Evolutionary conservation across 2,113 vertebrate species (phyloP).

Genomic region (Colius striatus): DNA sequence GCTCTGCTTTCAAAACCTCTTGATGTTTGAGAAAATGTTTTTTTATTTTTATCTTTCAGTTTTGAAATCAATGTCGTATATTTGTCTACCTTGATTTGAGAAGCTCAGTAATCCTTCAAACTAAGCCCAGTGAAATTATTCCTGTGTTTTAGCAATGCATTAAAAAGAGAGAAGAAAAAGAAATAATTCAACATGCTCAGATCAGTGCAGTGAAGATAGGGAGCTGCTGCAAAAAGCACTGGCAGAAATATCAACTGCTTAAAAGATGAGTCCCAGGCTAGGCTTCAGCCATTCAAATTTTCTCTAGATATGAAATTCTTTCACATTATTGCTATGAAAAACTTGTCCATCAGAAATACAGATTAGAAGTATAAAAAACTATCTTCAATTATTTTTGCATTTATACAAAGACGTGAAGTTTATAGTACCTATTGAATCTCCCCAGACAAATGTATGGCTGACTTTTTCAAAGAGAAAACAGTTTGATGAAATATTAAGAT

Average conservation of each 20-base stretch:
- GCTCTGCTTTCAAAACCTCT: background rate
- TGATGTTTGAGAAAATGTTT: background rate
- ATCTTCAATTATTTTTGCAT: background rate
- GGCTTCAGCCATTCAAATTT: slow-evolving; percentile 8
- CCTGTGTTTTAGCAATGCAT: slow-evolving; percentile 28
- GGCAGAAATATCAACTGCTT: background rate
- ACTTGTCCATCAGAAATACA: background rate
- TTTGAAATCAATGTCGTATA: slow-evolving; percentile 35
- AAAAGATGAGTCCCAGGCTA: background rate
- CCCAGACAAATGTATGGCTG: background rate
- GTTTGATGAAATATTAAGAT: background rate
- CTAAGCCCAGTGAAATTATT: slow-evolving; percentile 29
- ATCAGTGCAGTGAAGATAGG: background rate
- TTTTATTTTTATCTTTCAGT: slow-evolving; percentile 41
- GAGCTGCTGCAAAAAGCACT: background rate
- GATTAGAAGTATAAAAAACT: background rate
- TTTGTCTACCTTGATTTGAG: slow-evolving; percentile 54
- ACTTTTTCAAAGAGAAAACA: background rate
- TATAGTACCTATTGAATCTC: background rate
- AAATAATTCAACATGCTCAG: background rate
- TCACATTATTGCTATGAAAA: background rate
- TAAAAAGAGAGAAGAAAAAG: background rate
- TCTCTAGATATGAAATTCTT: background rate
- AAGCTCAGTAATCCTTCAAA: slow-evolving; percentile 40
- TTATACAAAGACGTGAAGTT: background rate